Base-by-base conservation (phyloP, 2,113 vertebrate species). In the Barbus barbus region DNA sequence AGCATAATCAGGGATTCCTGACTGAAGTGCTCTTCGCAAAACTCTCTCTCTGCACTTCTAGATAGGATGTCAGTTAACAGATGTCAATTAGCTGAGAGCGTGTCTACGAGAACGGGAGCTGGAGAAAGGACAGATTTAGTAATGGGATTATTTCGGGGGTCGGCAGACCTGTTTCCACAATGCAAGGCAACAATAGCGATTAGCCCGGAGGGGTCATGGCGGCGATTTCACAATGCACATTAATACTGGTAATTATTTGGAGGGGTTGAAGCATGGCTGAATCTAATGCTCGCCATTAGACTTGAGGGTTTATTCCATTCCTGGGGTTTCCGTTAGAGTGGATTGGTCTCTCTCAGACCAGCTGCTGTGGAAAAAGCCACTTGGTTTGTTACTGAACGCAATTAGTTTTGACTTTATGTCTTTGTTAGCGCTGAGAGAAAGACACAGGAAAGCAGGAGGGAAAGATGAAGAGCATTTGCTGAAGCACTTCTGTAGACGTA, bases 211-310 rank as follows among this genome's bases (percentile, higher is more conserved):
- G 67, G 88, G 83, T 85, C 74, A 56, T 26, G 28, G 46, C 82
- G 77, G 76, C 48, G 24, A 82, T 56, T 74, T 73, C 83, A 86
- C 88, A 89, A 79, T 84, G 69, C 86, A 48, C 65, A 87, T 82
- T 87, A 87, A 87, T 87, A 85, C 83, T 67, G 58, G 88, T 86
- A 87, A 89, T 89, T 89, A 89, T 89, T 87, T 89, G 81, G 67
- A 85, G 86, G 77, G 86, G 53, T 51, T 65, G 84, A 82, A 82
- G 84, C 78, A 74, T 77, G 81, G 44, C 26, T 65, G 33, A 77
- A 46, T 82, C 33, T 36, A 87, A 79, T 76, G 61, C 71, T 75
- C 28, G 26, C 26, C 14, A 72, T 53, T 79, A 74, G 72, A 75
- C 38, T 82, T 33, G 58, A 85, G 56, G 65, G 83, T 53, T 85